Evolutionary conservation across 2,113 vertebrate genomes (phyloP).

Genomic region (Callithrix jacchus): DNA sequence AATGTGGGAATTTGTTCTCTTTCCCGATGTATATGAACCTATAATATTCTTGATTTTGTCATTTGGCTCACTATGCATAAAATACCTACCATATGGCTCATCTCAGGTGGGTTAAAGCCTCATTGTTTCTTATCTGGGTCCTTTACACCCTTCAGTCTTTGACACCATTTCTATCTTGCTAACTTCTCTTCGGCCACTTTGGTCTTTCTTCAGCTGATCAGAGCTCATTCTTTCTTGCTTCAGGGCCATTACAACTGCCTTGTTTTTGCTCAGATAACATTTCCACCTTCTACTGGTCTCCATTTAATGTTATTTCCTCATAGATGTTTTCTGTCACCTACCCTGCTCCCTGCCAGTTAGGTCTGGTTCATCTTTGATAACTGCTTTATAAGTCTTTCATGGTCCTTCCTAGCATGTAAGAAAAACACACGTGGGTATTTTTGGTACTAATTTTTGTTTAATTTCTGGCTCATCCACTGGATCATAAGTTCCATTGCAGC

Average conservation of each 20-base stretch:
- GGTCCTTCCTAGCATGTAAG: neutral
- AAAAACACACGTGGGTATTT: neutral
- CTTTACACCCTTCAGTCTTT: neutral
- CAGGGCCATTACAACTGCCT: neutral
- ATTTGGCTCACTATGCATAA: neutral
- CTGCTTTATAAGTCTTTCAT: neutral
- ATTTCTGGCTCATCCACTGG: neutral
- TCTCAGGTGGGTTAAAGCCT: neutral
- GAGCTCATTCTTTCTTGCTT: neutral
- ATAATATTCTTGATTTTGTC: neutral
- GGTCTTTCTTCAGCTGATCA: neutral
- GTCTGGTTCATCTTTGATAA: neutral
- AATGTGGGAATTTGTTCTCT: neutral
- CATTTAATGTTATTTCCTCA: neutral
- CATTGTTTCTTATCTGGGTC: neutral
- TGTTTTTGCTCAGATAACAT: neutral
- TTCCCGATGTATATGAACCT: neutral
- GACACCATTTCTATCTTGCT: neutral
- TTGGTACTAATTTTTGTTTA: constrained; percentile 21
- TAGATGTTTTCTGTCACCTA: neutral
- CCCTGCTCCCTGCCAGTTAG: neutral
- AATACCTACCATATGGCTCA: neutral
- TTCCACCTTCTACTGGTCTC: neutral
- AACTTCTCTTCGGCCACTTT: neutral
- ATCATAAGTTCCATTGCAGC: neutral